These are phyloP conservation scores for Drosophila sturtevanti DNA, from an alignment of 1,140 invertebrate genomes.

Conservation along the genomic window DNA sequence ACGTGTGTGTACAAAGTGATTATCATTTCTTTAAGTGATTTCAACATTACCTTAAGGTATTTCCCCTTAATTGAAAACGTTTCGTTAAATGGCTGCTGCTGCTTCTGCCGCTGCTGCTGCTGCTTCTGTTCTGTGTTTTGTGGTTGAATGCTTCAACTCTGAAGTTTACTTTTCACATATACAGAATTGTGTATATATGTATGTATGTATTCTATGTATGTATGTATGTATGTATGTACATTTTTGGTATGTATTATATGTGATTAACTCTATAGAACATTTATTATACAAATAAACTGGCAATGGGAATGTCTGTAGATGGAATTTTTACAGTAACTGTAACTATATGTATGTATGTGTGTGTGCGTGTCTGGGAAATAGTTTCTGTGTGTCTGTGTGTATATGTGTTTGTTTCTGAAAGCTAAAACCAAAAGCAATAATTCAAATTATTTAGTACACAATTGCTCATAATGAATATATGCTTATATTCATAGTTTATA, in stretches of 20 bases:
- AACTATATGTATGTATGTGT: too few relatives aligned
- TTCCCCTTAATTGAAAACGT: constrained; percentile 71
- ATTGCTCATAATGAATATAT: too few relatives aligned
- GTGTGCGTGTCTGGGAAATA: too few relatives aligned
- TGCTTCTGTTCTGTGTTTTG: constrained; percentile 28
- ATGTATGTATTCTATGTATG: neutral
- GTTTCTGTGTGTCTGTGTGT: too few relatives aligned
- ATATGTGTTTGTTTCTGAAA: too few relatives aligned
- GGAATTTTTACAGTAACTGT: neutral
- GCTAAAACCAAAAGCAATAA: too few relatives aligned
- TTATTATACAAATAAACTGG: constrained; percentile 37
- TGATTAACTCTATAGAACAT: constrained; percentile 61
- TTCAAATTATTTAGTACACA: too few relatives aligned
- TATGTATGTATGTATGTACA: neutral
- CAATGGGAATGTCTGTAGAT: neutral
- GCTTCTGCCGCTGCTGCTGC: constrained; percentile 21
- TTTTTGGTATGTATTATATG: constrained; percentile 10
- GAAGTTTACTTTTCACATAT: constrained; percentile 6
- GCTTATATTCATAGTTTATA: too few relatives aligned
- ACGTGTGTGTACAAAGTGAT: constrained; percentile 78
- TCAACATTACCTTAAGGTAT: constrained; percentile 77
- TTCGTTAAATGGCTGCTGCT: constrained; percentile 66
- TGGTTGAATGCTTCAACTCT: constrained; percentile 60
- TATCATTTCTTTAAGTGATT: constrained; percentile 80
- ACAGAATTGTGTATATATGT: neutral